Conservation (phyloP, 2,113 vertebrate genomes). For the Cyphomyrus plagiostoma region DNA sequence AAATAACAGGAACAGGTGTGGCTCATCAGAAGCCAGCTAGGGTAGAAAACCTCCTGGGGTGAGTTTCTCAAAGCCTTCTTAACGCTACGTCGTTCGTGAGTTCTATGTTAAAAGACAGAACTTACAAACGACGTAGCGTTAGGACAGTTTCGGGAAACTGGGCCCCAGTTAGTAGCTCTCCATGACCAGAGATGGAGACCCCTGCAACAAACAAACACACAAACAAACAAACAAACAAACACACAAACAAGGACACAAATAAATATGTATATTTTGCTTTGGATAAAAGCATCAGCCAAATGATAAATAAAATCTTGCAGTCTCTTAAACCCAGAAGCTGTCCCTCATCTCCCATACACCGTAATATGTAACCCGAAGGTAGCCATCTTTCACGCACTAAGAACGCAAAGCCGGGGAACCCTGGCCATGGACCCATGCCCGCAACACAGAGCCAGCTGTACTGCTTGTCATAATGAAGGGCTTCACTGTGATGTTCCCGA, state of each 20-base stretch:
- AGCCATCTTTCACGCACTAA: background rate
- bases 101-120: no score
- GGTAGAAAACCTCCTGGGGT: background rate
- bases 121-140: no score
- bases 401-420: background rate
- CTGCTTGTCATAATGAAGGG: background rate
- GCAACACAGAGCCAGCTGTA: background rate
- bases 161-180: background rate
- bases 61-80: no score
- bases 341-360: background rate
- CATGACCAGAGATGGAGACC: background rate
- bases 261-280: background rate
- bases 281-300: background rate
- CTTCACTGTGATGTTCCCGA: background rate
- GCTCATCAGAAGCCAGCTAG: background rate
- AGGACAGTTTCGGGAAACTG: no score
- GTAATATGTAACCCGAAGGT: background rate
- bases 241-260: background rate
- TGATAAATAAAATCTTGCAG: background rate
- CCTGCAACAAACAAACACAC: background rate
- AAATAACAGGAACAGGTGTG: background rate
- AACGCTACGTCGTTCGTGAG: no score
- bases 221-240: background rate
- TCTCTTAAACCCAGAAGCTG: background rate
- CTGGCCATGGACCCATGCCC: background rate